A percentile compares a stretch with the other conserved stretches of the same genome.
phyloP scores from a whole-genome alignment of 2,888 invertebrate genomes.

The Helicoverpa assulta region DNA sequence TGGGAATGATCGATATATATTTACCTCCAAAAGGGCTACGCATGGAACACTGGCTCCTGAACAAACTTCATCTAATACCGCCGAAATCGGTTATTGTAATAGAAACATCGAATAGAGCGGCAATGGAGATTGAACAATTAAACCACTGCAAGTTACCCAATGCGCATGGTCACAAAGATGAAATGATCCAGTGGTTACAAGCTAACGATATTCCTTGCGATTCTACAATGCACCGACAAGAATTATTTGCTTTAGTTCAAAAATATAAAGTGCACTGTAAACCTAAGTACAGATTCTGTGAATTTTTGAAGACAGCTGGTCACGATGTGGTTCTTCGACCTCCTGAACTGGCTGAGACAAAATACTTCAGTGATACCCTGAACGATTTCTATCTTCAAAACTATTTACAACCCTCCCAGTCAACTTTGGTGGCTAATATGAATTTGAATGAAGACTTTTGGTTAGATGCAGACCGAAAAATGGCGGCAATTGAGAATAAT shows the following conservation, averaged over 20 bases:
- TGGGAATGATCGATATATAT: constrained; percentile 29
- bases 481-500: constrained; percentile 29
- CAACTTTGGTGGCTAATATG: not conserved
- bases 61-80: constrained; percentile 26
- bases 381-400: not conserved
- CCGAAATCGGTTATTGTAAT: constrained; percentile 46
- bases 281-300: constrained; percentile 6
- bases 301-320: constrained; percentile 35
- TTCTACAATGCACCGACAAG: constrained; percentile 57
- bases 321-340: constrained; percentile 47
- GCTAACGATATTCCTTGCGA: constrained; percentile 59
- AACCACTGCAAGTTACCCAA: constrained; percentile 38
- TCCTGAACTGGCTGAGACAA: constrained; percentile 22
- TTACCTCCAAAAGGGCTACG: constrained; percentile 5
- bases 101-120: constrained; percentile 13
- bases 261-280: constrained; percentile 58
- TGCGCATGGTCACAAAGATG: constrained; percentile 42
- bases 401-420: not conserved
- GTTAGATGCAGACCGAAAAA: constrained; percentile 16
- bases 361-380: constrained; percentile 15
- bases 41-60: constrained; percentile 11
- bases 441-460: constrained; percentile 57
- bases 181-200: constrained; percentile 68
- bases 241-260: constrained; percentile 66
- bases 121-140: not conserved